Evolutionary conservation across 2,797 vertebrate species (phyloP), one percentile per base, ranked within the genome.

Genomic region (Orestias chungarensis): DNA sequence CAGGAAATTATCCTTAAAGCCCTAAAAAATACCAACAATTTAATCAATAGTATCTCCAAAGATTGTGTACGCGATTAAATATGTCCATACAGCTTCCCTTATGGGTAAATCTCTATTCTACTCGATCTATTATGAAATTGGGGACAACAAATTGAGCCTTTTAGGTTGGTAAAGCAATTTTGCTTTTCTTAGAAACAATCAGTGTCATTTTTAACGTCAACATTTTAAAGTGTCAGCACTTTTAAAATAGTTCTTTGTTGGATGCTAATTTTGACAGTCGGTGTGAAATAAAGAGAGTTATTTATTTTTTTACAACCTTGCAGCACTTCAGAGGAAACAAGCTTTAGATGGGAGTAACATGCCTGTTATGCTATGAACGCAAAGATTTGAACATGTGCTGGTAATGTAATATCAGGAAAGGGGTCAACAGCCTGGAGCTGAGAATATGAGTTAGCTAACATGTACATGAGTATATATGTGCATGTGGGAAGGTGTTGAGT

Each of bases 401-500:
- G 65, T 66, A 74, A 82, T 62, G 76, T 70, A 75, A 85, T 73
- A 78, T 68, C 70, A 70, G 71, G 44, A 55, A 78, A 46, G 43
- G 70, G 78, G 77, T 86, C 79, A 79, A 70, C 33, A 50, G 80
- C 81, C 84, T 71, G 66, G 9, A 78, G 76, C 83, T 75, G 84
- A 86, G 82, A 83, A 84, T 82, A 85, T 47, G 66, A 82, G 75
- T 84, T 83, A 57, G 65, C 71, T 78, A 69, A 79, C 75, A 29
- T 84, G 82, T 76, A 73, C 68, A 33, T 85, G 80, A 74, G 81
- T 72, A 44, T 73, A 49, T 73, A 59, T 84, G 82, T 80, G 89
- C 52, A 73, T 83, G 84, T 75, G 82, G 73, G 74, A 87, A 82
- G 88, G 90, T 90, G 90, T 88, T 87, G 87, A 88, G 88, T 91